Base-by-base conservation (phyloP, 2,888 invertebrate genomes). In the Spisula solida region DNA sequence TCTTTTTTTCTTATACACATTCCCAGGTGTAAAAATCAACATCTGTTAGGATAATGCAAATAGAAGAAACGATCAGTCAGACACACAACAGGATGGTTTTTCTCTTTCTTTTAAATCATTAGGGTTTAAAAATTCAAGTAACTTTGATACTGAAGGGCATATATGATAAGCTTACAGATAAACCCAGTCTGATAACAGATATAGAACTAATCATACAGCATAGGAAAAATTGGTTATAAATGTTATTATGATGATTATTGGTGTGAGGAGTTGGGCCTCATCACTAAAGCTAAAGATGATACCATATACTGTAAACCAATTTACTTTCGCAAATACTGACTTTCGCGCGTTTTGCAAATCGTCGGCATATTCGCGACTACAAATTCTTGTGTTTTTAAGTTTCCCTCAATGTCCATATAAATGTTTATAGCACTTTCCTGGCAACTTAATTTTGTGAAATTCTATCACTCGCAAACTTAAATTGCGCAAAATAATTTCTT, bases 51-150 rank as follows among this genome's bases (percentile, higher is more conserved):
- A 25, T 75, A 75, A 75, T 75, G 75, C 34, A 75, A 75, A 75
- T 12, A 34, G 75, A 75, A 75, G 4, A 31, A 12, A 25, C 25
- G 31, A 75, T 75, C 75, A 75, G 16, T 75, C 31, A 75, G 14
- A 75, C 34, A 75, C 31, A 75, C 12, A 4, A 75, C 20, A 25
- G 31, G 75, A 75, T 34, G 34, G 12, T 34, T 75, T 75, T 75
- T 75, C 75, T 75, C 75, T 75, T 75, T 75, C 75, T 31, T 75
- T 75, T 25, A 75, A 75, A 75, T 75, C 75, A 75, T 75, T 75
- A 75, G 75, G 75, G 75, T 34, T 75, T 75, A 16, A 75, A 75
- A 25, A 25, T 34, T 75, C 16, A 25, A 75, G 75, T 31, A 75
- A 75, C 75, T 25, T 75, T 34, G 75, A 75, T 31, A 75, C 34